phyloP scores from a whole-genome alignment of 2,888 invertebrate species.

The Brachypalpus laphriformis region DNA sequence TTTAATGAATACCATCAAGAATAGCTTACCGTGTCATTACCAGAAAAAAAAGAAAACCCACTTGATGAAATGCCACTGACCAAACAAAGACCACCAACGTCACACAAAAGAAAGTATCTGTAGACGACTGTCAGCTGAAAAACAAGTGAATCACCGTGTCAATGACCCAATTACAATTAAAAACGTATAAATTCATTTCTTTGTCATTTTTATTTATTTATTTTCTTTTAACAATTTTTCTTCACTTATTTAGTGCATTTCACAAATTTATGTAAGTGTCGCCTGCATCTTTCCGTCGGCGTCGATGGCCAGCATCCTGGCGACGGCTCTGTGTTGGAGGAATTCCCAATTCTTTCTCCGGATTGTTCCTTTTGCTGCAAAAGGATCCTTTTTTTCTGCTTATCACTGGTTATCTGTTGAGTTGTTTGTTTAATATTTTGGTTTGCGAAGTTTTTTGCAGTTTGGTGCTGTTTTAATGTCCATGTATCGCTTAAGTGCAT shows the following conservation, averaged over 20 bases:
- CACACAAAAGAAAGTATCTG: conserved; percentile 51
- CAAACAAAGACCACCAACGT: conserved; percentile 19
- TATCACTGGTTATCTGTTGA: conserved; percentile 19
- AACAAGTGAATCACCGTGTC: conserved; percentile 48
- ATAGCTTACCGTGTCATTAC: neutral
- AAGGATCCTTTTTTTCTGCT: conserved; percentile 20
- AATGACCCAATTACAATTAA: conserved; percentile 55
- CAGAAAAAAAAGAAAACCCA: conserved; percentile 23
- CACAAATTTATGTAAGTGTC: neutral
- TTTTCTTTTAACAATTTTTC: conserved; percentile 7
- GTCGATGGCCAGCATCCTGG: neutral
- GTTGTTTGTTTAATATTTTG: conserved; percentile 16
- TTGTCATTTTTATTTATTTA: conserved; percentile 27
- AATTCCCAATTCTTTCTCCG: conserved; percentile 12
- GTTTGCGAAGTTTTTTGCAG: neutral
- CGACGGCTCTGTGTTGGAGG: conserved; percentile 6
- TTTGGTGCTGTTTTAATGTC: conserved; percentile 12
- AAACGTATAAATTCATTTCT: conserved; percentile 1
- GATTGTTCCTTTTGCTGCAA: conserved; percentile 19
- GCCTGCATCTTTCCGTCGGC: conserved; percentile 47
- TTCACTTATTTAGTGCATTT: neutral
- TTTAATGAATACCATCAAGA: conserved; percentile 6
- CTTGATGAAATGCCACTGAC: conserved; percentile 21
- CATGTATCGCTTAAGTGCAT: conserved; percentile 74
- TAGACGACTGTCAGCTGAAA: conserved; percentile 21